Conservation (phyloP, 2,797 vertebrate species). For the Muscicapa comitata region DNA sequence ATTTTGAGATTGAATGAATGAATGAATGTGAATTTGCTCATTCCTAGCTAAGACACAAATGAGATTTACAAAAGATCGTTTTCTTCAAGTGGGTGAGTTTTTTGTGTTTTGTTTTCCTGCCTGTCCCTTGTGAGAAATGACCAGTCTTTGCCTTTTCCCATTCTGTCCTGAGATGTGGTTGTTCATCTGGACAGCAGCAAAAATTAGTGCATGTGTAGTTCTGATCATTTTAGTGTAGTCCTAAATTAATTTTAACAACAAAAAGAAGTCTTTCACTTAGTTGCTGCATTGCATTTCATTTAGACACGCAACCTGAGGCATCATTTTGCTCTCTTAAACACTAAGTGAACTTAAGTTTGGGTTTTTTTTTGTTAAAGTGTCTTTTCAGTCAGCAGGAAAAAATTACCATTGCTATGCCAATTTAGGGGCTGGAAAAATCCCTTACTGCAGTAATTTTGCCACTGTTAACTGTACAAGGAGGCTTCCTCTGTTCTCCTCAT, state of each 20-base stretch:
- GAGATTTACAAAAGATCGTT: background rate
- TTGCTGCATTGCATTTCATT: background rate
- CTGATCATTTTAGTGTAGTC: background rate
- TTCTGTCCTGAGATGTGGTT: background rate
- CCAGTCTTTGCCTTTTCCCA: background rate
- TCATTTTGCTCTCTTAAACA: background rate
- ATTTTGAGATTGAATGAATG: background rate
- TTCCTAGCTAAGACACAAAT: background rate
- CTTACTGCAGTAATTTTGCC: background rate
- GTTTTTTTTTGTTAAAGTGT: background rate
- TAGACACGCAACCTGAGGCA: background rate
- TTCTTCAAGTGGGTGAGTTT: background rate
- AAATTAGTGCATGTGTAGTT: background rate
- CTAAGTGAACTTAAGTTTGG: background rate
- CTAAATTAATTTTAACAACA: background rate
- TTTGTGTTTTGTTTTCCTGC: background rate
- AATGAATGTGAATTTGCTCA: background rate
- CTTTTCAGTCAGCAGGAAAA: background rate
- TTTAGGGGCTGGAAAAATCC: background rate
- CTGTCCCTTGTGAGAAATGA: background rate
- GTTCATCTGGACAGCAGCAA: background rate
- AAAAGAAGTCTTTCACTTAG: background rate
- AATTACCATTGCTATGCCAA: rapidly evolving
- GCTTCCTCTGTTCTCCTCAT: background rate
- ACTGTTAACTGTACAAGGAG: background rate